Base-by-base conservation (phyloP, 1,140 invertebrate species). In the Phenacoccus solenopsis region DNA sequence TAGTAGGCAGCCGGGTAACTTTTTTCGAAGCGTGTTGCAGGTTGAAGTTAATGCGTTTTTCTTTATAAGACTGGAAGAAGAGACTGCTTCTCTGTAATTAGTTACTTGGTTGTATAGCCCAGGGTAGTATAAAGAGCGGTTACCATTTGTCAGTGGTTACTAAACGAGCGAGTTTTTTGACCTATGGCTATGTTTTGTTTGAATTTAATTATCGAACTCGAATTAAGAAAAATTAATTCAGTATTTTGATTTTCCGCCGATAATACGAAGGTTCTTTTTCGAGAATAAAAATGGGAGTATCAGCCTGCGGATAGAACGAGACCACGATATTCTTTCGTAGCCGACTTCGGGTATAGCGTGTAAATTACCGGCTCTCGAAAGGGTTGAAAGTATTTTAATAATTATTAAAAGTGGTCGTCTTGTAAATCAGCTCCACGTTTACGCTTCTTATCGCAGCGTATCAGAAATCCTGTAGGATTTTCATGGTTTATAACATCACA, bases 31-130 rank as follows among this genome's bases (percentile, higher is more conserved):
- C 25, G 59, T 64, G 16, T 20, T 64, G 59, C 59, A 64, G 59
- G 59, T 64, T 27, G 22, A 64, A 64, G 59, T 64, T 64, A 64
- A 64, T 64, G 59, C 59, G 59, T 64, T 64, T 49, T 64, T 64
- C 59, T 64, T 64, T 27, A 27, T 1, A 25, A 64, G 59, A 64
- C 59, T 27, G 4, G 59, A 9, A 5, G 56, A 32, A 59, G 59
- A 64, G 22, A 27, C 59, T 25, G 59, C 59, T 64, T 64, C 59
- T 64, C 59, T 64, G 59, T 64, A 64, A 64, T 64, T 64, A 64
- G 59, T 64, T 64, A 64, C 59, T 16, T 64, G 7, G 30, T 59
- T 3, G 59, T 64, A 64, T 64, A 64, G 22, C 59, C 59, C 25
- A 24, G 59, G 25, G 59, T 24, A 64, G 21, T 25, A 10, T 25